These are phyloP conservation scores for Trichopria drosophilae DNA, from an alignment of 2,888 invertebrate species.

Conservation along the genomic window DNA sequence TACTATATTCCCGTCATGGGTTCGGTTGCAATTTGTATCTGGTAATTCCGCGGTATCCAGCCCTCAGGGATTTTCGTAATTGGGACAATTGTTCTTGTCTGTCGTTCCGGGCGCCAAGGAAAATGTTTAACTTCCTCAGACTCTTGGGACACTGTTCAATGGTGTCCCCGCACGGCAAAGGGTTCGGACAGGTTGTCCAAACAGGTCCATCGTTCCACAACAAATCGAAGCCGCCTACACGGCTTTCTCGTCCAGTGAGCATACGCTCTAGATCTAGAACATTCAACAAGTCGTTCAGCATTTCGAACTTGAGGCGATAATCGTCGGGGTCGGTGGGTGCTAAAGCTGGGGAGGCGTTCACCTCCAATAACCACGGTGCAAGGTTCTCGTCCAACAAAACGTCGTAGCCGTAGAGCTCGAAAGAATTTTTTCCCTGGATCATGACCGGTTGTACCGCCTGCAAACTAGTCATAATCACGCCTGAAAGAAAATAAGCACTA, in stretches of 20 bases:
- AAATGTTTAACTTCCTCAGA: conserved; percentile 46
- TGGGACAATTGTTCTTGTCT: conserved; percentile 44
- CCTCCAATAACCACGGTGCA: conserved; percentile 65
- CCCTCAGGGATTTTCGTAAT: too few species aligned
- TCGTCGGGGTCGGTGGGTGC: conserved; percentile 66
- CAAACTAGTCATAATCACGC: conserved; percentile 62
- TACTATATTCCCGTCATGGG: too few species aligned
- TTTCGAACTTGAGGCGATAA: conserved; percentile 63
- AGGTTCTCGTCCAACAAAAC: conserved; percentile 63
- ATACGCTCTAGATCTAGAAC: conserved; percentile 64
- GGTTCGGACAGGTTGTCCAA: conserved; percentile 41
- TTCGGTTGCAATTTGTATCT: too few species aligned
- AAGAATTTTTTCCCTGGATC: conserved; percentile 63
- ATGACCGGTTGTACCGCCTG: conserved; percentile 63
- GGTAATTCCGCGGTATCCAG: too few species aligned
- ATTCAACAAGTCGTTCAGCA: conserved; percentile 64
- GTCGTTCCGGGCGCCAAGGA: conserved; percentile 50
- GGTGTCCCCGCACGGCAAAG: conserved; percentile 31
- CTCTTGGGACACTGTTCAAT: conserved; percentile 13
- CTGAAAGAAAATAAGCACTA: conserved; percentile 30
- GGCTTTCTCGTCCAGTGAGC: conserved; percentile 62
- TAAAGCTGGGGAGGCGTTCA: conserved; percentile 66
- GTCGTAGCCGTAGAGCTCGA: conserved; percentile 69
- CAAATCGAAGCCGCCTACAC: conserved; percentile 66
- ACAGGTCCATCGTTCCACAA: conserved; percentile 64